Conservation (phyloP, 1,140 invertebrate species). For the Nixonia krombeini region DNA sequence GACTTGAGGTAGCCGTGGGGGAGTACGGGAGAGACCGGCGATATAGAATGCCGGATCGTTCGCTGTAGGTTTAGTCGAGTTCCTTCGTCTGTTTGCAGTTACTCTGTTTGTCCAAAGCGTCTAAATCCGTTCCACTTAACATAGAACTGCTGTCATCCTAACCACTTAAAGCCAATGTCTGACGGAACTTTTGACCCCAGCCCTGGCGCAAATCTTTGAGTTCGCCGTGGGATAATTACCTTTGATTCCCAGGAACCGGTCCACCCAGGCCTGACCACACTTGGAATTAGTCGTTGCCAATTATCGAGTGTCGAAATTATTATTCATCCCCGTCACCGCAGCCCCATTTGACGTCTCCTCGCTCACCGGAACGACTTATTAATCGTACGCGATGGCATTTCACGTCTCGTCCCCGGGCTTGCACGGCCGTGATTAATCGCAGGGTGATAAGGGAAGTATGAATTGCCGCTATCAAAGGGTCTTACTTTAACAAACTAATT, state of each 20-base stretch:
- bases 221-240: conserved; percentile 17
- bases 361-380: no score
- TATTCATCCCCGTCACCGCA: no score
- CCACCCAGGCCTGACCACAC: neutral
- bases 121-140: conserved; percentile 46
- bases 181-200: conserved; percentile 10
- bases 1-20: neutral
- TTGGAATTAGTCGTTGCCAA: neutral
- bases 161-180: conserved; percentile 17
- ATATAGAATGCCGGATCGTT: conserved; percentile 5
- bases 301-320: no score
- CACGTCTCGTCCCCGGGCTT: no score
- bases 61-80: conserved; percentile 35
- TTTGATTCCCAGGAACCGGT: neutral
- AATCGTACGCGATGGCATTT: no score
- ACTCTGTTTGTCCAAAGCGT: conserved; percentile 37
- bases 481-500: conserved; percentile 16
- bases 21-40: neutral
- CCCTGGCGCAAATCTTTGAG: conserved; percentile 16
- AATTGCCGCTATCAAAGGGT: neutral
- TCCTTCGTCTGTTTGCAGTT: conserved; percentile 42
- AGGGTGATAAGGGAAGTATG: neutral
- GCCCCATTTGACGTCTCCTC: no score
- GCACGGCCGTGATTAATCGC: neutral
- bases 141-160: conserved; percentile 14